Evolutionary conservation across 2,888 invertebrate genomes (phyloP).

Genomic region (Leucophenga maculata): DNA sequence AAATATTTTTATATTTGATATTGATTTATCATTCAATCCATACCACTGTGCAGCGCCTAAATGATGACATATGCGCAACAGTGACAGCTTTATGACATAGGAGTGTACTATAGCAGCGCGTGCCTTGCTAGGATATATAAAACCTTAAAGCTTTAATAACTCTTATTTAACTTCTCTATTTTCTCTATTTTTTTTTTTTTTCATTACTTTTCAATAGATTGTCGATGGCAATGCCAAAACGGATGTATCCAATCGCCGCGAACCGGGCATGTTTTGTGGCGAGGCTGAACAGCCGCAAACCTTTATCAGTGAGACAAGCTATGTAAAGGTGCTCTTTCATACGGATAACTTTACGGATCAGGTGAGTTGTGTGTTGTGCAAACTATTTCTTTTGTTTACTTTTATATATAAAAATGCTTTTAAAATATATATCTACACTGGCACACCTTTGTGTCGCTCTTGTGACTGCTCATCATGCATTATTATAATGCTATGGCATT

Average conservation of each 20-base stretch:
- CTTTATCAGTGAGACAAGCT: slow-evolving; percentile 94
- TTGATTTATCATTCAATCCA: too few species aligned
- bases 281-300: slow-evolving; percentile 95
- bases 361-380: slow-evolving; percentile 58
- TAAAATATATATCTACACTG: slow-evolving; percentile 1
- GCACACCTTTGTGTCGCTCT: background rate
- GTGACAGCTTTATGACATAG: slow-evolving; percentile 46
- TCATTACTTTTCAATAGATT: slow-evolving; percentile 76
- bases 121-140: background rate
- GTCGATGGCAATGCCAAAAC: slow-evolving; percentile 93
- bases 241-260: slow-evolving; percentile 88
- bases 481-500: slow-evolving; percentile 23
- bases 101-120: slow-evolving; percentile 14
- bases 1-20: too few species aligned
- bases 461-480: slow-evolving; percentile 4
- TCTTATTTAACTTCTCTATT: background rate
- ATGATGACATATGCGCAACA: slow-evolving; percentile 58
- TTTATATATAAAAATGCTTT: slow-evolving; percentile 1
- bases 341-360: slow-evolving; percentile 95
- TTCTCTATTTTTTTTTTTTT: slow-evolving; percentile 34
- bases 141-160: slow-evolving; percentile 17
- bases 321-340: slow-evolving; percentile 92
- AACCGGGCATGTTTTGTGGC: slow-evolving; percentile 92
- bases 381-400: background rate
- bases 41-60: slow-evolving; percentile 39